Percentiles rank a stretch among this genome's conserved stretches.
phyloP scores from a whole-genome alignment of 2,888 invertebrate species.

The Anarsia innoxiella region DNA sequence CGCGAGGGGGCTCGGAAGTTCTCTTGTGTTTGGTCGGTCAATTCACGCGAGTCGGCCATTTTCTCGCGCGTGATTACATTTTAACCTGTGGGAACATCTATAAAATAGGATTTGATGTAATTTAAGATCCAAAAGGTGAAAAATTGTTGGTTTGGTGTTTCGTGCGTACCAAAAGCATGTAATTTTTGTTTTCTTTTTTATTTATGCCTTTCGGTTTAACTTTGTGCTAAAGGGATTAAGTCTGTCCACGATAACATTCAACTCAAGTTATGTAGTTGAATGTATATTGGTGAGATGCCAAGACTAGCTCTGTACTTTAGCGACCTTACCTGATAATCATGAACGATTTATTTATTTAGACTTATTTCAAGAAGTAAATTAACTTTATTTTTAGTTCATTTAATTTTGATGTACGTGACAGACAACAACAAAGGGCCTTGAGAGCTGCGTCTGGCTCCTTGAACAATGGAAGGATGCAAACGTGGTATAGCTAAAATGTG shows the following conservation, averaged over 20 bases:
- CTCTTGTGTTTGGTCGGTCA: slow-evolving; percentile 24
- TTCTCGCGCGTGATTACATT: slow-evolving; percentile 37
- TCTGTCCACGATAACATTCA: too few relatives aligned
- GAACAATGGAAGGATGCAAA: slow-evolving; percentile 2
- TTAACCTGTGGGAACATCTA: slow-evolving; percentile 18
- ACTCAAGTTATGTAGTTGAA: too few relatives aligned
- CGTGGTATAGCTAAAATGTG: slow-evolving; percentile 1
- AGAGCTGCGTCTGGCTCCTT: too few relatives aligned
- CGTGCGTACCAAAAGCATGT: background rate
- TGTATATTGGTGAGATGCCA: too few relatives aligned
- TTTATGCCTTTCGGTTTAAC: background rate
- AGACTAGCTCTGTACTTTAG: too few relatives aligned
- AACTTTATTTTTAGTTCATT: too few relatives aligned
- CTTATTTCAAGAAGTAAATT: too few relatives aligned
- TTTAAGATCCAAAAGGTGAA: slow-evolving; percentile 9
- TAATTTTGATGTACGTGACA: too few relatives aligned
- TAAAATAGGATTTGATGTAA: slow-evolving; percentile 14
- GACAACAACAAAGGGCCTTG: too few relatives aligned
- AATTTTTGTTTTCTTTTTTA: background rate
- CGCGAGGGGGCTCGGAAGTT: slow-evolving; percentile 19
- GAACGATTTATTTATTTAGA: too few relatives aligned
- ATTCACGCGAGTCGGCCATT: slow-evolving; percentile 42
- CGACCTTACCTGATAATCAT: too few relatives aligned
- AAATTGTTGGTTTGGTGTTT: slow-evolving; percentile 3
- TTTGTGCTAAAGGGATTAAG: too few relatives aligned